Base-by-base conservation (phyloP, 2,888 invertebrate species). In the Scaptomyza flava region DNA sequence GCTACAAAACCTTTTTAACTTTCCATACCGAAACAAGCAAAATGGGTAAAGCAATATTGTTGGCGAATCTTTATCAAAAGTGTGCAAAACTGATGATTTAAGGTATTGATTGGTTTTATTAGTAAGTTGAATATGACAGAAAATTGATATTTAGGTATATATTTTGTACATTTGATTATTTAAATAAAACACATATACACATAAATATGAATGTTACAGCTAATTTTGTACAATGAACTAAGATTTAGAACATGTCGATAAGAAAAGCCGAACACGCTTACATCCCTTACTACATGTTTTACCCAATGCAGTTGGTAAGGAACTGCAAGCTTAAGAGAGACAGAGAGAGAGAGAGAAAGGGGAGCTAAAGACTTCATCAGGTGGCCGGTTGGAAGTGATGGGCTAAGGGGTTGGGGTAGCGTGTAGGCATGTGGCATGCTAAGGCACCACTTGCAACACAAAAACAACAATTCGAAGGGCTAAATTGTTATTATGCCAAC, bases 401-500 rank as follows among this genome's bases (percentile, higher is more conserved):
- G 17, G 17, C 17, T 7, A n/a, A n/a, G 2, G 52, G 54, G 33
- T 27, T 9, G 14, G 52, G 33, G 6, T 6, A 4, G 30, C 12
- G 27, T 36, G 34, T 8, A 47, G 58, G 53, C 42, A 33, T 45
- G 56, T 68, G 58, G 77, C 75, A 75, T 75, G 75, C 54, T 68
- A 68, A 77, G 72, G 43, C 42, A 61, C 77, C 75, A 75, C 72
- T 72, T 72, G 61, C 59, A 63, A n/a, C 52, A 47, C 14, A 51
- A 70, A n/a, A 36, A 38, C 38, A 41, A 52, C 48, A 72, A 56
- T 53, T 34, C 67, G 56, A 53, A 42, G 46, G 23, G 52, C 61
- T 61, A 78, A 77, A 77, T 74, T 78, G 79, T 77, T 77, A 78
- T 74, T 67, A 79, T 66, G 47, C 66, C 74, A 72, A 77, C 68